Evolutionary conservation across 2,113 vertebrate species (phyloP), one percentile per base, ranked within the genome.

Genomic region (Eulemur rufifrons): DNA sequence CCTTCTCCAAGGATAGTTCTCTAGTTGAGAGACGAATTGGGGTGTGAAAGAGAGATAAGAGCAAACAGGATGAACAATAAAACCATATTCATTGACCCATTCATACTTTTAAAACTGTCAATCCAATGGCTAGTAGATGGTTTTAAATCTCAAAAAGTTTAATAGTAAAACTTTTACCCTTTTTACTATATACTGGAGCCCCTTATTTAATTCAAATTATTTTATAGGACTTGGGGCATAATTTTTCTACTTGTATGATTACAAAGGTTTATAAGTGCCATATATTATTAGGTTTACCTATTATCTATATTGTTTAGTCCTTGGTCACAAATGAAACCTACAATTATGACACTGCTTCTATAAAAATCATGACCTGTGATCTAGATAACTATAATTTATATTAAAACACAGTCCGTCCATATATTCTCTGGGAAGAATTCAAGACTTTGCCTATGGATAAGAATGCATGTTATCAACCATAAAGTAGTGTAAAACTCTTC

Each of bases 61-160:
- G 3, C 29, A 77, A 96, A 61, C 25, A 91, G 8, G 73, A 92
- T 83, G 39, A 90, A 61, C 7, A 77, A 77, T 29, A 78, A 82
- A 92, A 81, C 11, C 9, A 59, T 23, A 29, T 21, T 89, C 56
- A 83, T 45, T 89, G 68, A 86, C 8, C 20, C 14, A 64, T 59
- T 80, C 15, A 64, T 10, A 93, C 2, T 61, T 77, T 15, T 59
- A 88, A 85, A 93, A 69, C 12, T 74, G 6, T 63, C 47, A 45
- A 86, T 45, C 74, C 47, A 47, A 25, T 86, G 8, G 50, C 9
- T n/a, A 73, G 32, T 61, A 80, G 10, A 29, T 4, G 69, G 20
- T 61, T 87, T 95, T 85, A 94, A 85, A 94, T n/a, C 8, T 54
- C 93, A 9, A 2, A 90, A 77, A 77, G 59, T 85, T 94, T 27